These are phyloP conservation scores for Eufriesea mexicana DNA, from an alignment of 1,140 invertebrate genomes.

Conservation along the genomic window DNA sequence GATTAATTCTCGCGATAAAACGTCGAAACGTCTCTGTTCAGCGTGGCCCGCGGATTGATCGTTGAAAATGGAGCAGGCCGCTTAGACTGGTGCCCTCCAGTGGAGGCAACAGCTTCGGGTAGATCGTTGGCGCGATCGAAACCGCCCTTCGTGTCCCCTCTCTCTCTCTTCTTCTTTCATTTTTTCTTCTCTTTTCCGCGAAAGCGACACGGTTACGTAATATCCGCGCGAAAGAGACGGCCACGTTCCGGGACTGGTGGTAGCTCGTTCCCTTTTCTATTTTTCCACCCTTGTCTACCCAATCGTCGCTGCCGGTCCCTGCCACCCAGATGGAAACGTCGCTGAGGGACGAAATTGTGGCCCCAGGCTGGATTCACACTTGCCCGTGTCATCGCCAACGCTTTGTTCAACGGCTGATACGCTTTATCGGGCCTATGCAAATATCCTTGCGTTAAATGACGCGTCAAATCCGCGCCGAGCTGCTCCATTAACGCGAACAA, in stretches of 20 bases:
- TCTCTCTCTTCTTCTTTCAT: too few species aligned
- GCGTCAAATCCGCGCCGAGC: slow-evolving; percentile 38
- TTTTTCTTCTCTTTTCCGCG: background rate
- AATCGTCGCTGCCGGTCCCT: background rate
- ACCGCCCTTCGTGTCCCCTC: background rate
- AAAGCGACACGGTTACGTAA: slow-evolving; percentile 37
- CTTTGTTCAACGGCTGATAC: slow-evolving; percentile 38
- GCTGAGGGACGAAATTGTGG: slow-evolving; percentile 24
- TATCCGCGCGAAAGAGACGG: slow-evolving; percentile 3
- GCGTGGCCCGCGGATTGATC: slow-evolving; percentile 3
- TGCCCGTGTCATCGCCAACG: slow-evolving; percentile 34
- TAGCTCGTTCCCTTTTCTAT: background rate
- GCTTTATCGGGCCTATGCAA: slow-evolving; percentile 45
- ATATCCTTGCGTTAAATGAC: slow-evolving; percentile 52
- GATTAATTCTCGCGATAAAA: slow-evolving; percentile 26
- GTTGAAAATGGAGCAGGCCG: background rate
- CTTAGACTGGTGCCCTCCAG: background rate
- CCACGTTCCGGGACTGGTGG: background rate
- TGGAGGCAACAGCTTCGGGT: background rate
- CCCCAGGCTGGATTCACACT: slow-evolving; percentile 34
- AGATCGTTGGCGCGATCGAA: slow-evolving; percentile 8
- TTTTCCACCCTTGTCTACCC: background rate
- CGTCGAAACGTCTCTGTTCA: slow-evolving; percentile 18
- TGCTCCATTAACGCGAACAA: slow-evolving; percentile 6
- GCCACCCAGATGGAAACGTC: background rate